Evolutionary conservation across 2,113 vertebrate genomes (phyloP).

Genomic region (Hoplias malabaricus): DNA sequence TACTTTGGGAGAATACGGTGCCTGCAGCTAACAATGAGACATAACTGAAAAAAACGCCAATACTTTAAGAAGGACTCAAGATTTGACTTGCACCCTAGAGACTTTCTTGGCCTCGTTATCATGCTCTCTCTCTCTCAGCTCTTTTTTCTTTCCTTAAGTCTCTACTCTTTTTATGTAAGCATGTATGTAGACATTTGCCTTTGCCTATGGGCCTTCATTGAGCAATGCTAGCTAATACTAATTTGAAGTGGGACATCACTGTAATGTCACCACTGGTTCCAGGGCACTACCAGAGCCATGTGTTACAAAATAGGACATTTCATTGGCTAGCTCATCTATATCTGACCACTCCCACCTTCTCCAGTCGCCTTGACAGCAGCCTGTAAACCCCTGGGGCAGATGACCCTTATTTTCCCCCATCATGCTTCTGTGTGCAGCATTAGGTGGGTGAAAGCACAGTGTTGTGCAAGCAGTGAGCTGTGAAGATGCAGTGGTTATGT

Average conservation of each 20-base stretch:
- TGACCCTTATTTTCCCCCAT: conserved; percentile 30
- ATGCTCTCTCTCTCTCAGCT: not conserved
- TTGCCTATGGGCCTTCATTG: conserved; percentile 3
- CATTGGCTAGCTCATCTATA: not conserved
- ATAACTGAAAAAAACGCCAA: too few species aligned
- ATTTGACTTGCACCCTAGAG: too few species aligned
- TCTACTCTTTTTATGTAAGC: not conserved
- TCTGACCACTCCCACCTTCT: not conserved
- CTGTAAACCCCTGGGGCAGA: conserved; percentile 29
- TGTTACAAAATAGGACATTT: not conserved
- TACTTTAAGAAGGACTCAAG: too few species aligned
- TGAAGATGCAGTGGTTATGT: not conserved
- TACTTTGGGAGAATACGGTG: too few species aligned
- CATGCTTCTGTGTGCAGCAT: conserved; percentile 39
- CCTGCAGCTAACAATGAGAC: too few species aligned
- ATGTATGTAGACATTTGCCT: conserved; percentile 15
- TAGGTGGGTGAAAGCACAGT: not conserved
- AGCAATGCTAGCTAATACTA: conserved; percentile 15
- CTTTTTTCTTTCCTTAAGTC: not conserved
- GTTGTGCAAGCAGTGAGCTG: not conserved
- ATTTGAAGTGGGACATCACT: not conserved
- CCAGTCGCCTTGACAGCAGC: conserved; percentile 25
- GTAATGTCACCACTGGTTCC: conserved; percentile 48
- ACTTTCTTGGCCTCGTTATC: too few species aligned
- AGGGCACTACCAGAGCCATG: conserved; percentile 15